Percentiles rank a stretch among this genome's conserved stretches.
phyloP scores from a whole-genome alignment of 2,888 invertebrate species.

The Metopia argyrocephala region DNA sequence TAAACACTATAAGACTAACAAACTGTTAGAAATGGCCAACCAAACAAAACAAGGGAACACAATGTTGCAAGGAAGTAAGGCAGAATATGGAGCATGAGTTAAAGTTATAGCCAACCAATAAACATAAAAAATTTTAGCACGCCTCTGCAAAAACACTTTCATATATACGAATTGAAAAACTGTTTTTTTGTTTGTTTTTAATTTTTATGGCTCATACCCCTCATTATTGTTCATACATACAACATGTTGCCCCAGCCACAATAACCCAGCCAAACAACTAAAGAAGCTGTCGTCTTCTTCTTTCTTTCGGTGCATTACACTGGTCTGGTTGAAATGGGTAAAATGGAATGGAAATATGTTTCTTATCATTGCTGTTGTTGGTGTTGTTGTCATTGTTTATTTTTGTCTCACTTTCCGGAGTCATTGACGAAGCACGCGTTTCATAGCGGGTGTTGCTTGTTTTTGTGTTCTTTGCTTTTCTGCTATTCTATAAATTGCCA shows the following conservation, averaged over 20 bases:
- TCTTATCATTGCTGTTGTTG: slow-evolving; percentile 8
- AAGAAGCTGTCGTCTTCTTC: slow-evolving; percentile 58
- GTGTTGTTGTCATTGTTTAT: background rate
- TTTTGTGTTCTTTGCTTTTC: background rate
- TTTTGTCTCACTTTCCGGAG: slow-evolving; percentile 51
- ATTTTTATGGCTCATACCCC: slow-evolving; percentile 53
- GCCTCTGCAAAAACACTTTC: slow-evolving; percentile 55
- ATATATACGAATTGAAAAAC: slow-evolving; percentile 2
- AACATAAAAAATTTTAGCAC: slow-evolving; percentile 54
- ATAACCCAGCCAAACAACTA: slow-evolving; percentile 27
- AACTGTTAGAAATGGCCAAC: slow-evolving; percentile 53
- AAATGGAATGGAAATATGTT: slow-evolving; percentile 8
- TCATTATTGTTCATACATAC: background rate
- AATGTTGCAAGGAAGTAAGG: slow-evolving; percentile 22
- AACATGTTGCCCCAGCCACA: background rate
- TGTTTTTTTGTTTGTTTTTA: slow-evolving; percentile 30
- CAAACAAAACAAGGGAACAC: slow-evolving; percentile 3
- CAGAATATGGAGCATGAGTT: slow-evolving; percentile 48
- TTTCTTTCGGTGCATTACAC: slow-evolving; percentile 48
- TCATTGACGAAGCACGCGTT: slow-evolving; percentile 66
- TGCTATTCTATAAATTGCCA: slow-evolving; percentile 32
- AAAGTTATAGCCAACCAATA: slow-evolving; percentile 57
- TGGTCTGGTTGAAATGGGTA: slow-evolving; percentile 17
- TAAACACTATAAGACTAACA: background rate
- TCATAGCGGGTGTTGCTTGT: slow-evolving; percentile 67